Conservation (phyloP, 1,140 invertebrate genomes). For the Drosophila murphyi region DNA sequence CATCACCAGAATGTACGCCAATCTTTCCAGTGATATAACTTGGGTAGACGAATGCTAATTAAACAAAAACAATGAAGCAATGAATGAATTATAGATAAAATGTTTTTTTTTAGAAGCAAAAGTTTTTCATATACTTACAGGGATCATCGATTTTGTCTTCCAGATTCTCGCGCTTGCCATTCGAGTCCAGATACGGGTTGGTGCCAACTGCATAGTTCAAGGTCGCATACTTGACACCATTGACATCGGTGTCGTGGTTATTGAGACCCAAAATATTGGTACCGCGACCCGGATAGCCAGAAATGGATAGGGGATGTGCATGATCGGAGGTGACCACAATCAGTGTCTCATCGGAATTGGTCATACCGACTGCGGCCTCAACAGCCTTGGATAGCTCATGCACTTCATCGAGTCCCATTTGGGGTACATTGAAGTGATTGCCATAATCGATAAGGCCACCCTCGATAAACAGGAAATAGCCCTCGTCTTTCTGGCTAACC, state of each 20-base stretch:
- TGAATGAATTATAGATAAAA: background rate
- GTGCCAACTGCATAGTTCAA: conserved; percentile 89
- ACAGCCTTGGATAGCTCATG: conserved; percentile 89
- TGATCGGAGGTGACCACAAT: conserved; percentile 90
- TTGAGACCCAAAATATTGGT: conserved; percentile 87
- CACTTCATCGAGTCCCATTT: conserved; percentile 89
- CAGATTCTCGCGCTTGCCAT: conserved; percentile 60
- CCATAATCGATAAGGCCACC: conserved; percentile 90
- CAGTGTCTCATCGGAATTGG: conserved; percentile 87
- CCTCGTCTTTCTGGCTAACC: conserved; percentile 88
- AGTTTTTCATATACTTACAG: conserved; percentile 15
- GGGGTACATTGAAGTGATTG: conserved; percentile 88
- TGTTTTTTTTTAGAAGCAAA: too few species aligned
- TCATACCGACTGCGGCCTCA: conserved; percentile 86
- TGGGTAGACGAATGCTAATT: conserved; percentile 83
- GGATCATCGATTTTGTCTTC: conserved; percentile 42
- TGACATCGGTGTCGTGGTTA: conserved; percentile 55
- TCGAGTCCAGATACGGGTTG: conserved; percentile 84
- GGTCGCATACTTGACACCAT: conserved; percentile 87
- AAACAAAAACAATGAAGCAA: background rate
- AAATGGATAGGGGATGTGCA: conserved; percentile 88
- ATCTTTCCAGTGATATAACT: conserved; percentile 80
- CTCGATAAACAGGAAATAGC: conserved; percentile 88
- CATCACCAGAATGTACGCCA: conserved; percentile 89
- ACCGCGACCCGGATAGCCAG: conserved; percentile 89